These are phyloP conservation scores for Tethea ocularis DNA, from an alignment of 2,888 invertebrate genomes.

Conservation along the genomic window DNA sequence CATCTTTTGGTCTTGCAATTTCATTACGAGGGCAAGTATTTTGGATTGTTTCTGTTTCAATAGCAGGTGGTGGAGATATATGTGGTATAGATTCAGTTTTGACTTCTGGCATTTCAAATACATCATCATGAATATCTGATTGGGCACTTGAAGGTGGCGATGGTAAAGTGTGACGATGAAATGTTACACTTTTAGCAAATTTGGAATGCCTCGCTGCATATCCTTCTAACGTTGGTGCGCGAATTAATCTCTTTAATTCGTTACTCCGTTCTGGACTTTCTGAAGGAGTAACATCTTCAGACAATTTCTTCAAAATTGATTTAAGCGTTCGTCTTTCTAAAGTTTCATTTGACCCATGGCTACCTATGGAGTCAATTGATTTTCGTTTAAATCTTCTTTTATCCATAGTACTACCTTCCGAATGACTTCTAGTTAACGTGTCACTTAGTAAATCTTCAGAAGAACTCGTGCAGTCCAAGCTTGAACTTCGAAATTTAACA, in stretches of 20 bases:
- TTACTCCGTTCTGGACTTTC: constrained; percentile 78
- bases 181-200: constrained; percentile 94
- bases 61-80: constrained; percentile 36
- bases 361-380: constrained; percentile 67
- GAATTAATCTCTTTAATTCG: constrained; percentile 88
- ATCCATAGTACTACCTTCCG: constrained; percentile 91
- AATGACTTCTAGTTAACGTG: constrained; percentile 89
- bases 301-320: constrained; percentile 92
- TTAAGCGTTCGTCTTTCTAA: constrained; percentile 91
- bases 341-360: constrained; percentile 89
- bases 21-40: constrained; percentile 42
- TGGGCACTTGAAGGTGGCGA: constrained; percentile 87
- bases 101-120: constrained; percentile 67
- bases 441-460: constrained; percentile 84
- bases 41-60: constrained; percentile 37
- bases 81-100: constrained; percentile 36
- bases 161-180: constrained; percentile 92
- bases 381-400: constrained; percentile 76
- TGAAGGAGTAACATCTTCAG: constrained; percentile 85
- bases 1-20: constrained; percentile 39
- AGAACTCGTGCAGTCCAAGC: constrained; percentile 88
- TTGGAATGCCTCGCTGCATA: constrained; percentile 95
- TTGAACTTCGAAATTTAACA: constrained; percentile 90
- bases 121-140: constrained; percentile 57
- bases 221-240: constrained; percentile 93